Percentiles rank a stretch among this genome's conserved stretches.
phyloP scores from a whole-genome alignment of 2,797 vertebrate species.

The Garrulus glandarius region DNA sequence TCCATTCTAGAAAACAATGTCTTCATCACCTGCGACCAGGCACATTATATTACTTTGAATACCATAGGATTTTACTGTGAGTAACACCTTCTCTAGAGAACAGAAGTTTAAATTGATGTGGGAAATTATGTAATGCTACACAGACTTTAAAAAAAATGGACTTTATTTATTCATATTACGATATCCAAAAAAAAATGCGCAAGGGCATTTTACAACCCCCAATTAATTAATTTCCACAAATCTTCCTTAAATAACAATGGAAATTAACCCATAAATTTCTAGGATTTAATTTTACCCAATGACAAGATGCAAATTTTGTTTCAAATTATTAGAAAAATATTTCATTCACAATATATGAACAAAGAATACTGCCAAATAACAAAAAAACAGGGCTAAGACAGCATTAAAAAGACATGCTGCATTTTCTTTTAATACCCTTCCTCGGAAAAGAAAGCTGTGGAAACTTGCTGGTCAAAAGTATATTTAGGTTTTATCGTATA shows the following conservation, averaged over 20 bases:
- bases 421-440: background rate
- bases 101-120: background rate
- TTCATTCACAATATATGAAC: background rate
- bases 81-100: background rate
- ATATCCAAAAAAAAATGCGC: accelerated
- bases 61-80: background rate
- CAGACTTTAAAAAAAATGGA: background rate
- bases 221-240: background rate
- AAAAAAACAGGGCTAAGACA: background rate
- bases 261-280: background rate
- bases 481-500: background rate
- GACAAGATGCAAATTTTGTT: background rate
- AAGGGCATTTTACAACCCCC: background rate
- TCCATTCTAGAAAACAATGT: slow-evolving; percentile 8
- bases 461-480: background rate
- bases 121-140: background rate
- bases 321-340: background rate
- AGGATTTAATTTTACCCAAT: background rate
- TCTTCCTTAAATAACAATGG: background rate
- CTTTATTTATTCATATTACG: background rate
- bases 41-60: background rate
- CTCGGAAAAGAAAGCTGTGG: background rate
- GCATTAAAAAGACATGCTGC: background rate
- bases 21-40: slow-evolving; percentile 5
- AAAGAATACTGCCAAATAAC: background rate